Conservation (phyloP, 2,888 invertebrate species). For the Sarcophaga subvicina region DNA sequence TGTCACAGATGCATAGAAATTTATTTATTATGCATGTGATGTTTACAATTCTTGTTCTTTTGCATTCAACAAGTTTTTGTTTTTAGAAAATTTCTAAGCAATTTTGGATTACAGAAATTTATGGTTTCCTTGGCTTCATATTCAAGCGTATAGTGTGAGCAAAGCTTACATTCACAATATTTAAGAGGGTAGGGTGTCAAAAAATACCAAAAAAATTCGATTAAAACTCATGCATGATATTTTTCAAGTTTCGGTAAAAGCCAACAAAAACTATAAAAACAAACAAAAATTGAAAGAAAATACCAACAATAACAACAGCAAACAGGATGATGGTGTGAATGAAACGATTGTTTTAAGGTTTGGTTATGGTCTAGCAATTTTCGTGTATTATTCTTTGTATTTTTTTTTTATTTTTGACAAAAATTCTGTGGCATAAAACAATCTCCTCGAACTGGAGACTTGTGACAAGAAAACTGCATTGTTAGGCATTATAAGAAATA, state of each 20-base stretch:
- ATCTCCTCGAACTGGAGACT: conserved; percentile 35
- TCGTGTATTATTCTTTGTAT: conserved; percentile 62
- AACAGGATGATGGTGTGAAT: conserved; percentile 66
- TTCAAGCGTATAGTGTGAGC: too few relatives aligned
- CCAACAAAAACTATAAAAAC: conserved; percentile 36
- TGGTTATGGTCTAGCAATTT: conserved; percentile 64
- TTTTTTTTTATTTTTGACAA: conserved; percentile 27
- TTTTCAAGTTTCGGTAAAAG: conserved; percentile 24
- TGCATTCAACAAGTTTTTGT: too few relatives aligned
- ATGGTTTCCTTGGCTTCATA: too few relatives aligned
- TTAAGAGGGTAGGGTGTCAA: conserved; percentile 23
- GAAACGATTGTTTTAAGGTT: conserved; percentile 56
- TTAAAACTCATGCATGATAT: conserved; percentile 36
- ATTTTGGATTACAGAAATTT: too few relatives aligned
- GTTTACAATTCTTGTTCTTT: too few relatives aligned
- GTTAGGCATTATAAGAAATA: conserved; percentile 24
- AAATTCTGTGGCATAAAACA: not conserved
- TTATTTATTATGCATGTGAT: too few relatives aligned
- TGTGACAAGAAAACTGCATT: conserved; percentile 53
- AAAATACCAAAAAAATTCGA: conserved; percentile 23
- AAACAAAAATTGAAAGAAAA: not conserved
- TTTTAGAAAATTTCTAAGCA: too few relatives aligned
- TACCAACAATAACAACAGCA: conserved; percentile 6
- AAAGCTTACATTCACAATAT: not conserved
- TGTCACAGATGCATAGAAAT: too few relatives aligned